Evolutionary conservation across 2,113 vertebrate species (phyloP), one percentile per base, ranked within the genome.

Genomic region (Chaetura pelagica): DNA sequence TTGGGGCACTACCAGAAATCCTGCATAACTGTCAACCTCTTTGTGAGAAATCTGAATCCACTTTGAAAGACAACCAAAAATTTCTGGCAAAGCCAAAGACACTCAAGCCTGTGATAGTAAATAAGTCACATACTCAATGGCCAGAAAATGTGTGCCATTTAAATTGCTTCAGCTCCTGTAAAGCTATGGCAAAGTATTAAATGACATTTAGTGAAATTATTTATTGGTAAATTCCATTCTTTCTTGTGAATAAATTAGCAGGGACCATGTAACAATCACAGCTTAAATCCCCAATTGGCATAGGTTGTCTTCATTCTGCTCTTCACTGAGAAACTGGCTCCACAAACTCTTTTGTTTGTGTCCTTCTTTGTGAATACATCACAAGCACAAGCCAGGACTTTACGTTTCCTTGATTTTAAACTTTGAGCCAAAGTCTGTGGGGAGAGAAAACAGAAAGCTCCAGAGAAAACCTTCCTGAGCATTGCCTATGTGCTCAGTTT

Each of bases 61-160:
- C 61, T 95, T 82, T 94, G 87, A 97, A 97, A 97, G 80, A 79
- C 90, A 95, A 87, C 48, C 78, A 89, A 86, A n/a, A 89, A 29
- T 81, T 67, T 80, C 34, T 86, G 85, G 49, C 84, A 90, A 66
- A 91, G 74, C 12, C 29, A 2, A 90, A 52, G 63, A 29, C 35
- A 49, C 32, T 34, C 69, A 79, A 62, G 42, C 30, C 54, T 91
- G 15, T 59, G 48, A 27, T 4, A 59, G 54, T 30, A 79, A 90
- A 63, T 57, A 80, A 68, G 35, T 64, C 24, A 44, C 4, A 57
- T n/a, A 51, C 4, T 72, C 62, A 74, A 76, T 16, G 27, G 19
- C 46, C 49, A 58, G 30, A 84, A 94, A 92, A 89, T 27, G 8
- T 29, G 6, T 89, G 4, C 35, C 34, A 16, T 55, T 87, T 16